Percentiles rank a stretch among this genome's conserved stretches.
Conservation (phyloP, 2,113 vertebrate genomes). For the Tragelaphus buxtoni region DNA sequence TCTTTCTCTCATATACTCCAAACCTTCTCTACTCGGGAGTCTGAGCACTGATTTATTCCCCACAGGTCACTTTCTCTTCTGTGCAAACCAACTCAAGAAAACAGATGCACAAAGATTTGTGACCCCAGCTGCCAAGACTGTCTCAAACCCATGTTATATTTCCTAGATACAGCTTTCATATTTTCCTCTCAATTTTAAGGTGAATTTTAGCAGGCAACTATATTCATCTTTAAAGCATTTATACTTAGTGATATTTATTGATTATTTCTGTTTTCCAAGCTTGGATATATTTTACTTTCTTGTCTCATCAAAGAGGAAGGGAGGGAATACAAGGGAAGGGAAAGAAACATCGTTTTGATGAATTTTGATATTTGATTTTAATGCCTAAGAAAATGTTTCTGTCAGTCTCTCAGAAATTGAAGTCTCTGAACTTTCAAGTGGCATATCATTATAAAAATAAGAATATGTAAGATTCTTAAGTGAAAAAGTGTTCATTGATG, state of each 20-base stretch:
- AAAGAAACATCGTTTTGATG: neutral
- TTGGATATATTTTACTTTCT: neutral
- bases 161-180: neutral
- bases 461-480: neutral
- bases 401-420: neutral
- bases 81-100: neutral
- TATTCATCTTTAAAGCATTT: neutral
- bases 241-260: neutral
- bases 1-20: neutral
- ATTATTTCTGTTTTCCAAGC: neutral
- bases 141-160: neutral
- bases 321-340: neutral
- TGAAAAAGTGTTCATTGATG: neutral
- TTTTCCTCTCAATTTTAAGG: neutral
- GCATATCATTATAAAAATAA: neutral
- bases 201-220: neutral
- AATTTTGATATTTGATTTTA: neutral
- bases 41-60: neutral
- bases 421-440: slow-evolving; percentile 9
- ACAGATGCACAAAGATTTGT: neutral
- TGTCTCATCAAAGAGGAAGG: neutral
- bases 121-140: neutral
- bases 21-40: neutral
- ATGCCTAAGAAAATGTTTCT: neutral
- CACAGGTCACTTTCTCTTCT: neutral